phyloP scores from a whole-genome alignment of 35 echinoderm and acorn worm genomes.

The Chiridota heheva region DNA sequence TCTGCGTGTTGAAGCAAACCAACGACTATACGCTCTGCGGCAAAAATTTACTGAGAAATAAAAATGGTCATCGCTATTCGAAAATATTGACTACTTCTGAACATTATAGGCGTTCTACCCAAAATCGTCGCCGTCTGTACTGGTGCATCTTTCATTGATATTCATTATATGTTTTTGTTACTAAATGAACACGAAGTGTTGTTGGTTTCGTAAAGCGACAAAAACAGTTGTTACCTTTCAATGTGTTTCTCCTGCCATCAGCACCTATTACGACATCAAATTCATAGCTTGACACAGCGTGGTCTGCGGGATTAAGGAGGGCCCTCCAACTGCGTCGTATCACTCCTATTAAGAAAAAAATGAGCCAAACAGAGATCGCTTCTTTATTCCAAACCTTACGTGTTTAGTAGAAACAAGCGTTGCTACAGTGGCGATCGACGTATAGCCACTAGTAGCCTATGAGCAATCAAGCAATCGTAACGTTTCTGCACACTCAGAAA shows the following conservation, averaged over 20 bases:
- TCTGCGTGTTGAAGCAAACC: no score
- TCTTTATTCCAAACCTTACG: neutral
- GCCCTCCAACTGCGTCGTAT: conserved; percentile 55
- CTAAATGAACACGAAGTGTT: neutral
- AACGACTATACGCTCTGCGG: no score
- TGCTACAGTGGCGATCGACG: neutral
- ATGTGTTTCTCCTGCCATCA: conserved; percentile 44
- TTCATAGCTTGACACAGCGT: neutral
- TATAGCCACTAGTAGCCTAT: neutral
- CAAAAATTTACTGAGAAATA: no score
- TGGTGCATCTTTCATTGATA: neutral
- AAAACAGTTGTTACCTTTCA: conserved; percentile 21
- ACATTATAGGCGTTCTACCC: neutral
- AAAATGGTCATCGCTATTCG: no score
- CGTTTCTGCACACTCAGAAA: no score
- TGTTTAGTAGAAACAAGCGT: neutral
- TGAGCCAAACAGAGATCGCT: neutral
- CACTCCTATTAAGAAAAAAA: neutral
- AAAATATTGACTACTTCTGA: neutral
- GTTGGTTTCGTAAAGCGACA: neutral
- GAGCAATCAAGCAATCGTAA: neutral
- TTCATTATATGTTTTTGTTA: neutral
- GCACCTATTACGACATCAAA: conserved; percentile 56
- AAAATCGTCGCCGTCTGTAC: neutral
- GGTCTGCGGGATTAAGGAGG: conserved; percentile 9